A percentile compares a stretch with the other conserved stretches of the same genome.
phyloP scores from a whole-genome alignment of 1,140 invertebrate species.

The Formica exsecta region DNA sequence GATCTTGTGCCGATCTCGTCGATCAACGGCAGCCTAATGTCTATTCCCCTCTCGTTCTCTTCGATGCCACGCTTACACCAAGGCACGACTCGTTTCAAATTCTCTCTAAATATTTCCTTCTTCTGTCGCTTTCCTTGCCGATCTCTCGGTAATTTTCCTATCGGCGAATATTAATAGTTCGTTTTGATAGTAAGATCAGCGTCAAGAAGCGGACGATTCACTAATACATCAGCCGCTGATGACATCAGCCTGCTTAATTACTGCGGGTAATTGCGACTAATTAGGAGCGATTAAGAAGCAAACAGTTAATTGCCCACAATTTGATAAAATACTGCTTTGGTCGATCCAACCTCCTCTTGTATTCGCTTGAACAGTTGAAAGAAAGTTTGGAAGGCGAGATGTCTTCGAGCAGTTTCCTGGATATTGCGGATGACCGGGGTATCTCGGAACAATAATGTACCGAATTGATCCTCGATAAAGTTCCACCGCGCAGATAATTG shows the following conservation, averaged over 20 bases:
- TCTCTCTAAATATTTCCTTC: background rate
- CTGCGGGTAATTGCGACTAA: slow-evolving; percentile 81
- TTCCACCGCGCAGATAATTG: slow-evolving; percentile 48
- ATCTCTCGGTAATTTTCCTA: slow-evolving; percentile 60
- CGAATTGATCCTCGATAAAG: slow-evolving; percentile 20
- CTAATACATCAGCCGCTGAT: slow-evolving; percentile 71
- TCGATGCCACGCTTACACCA: slow-evolving; percentile 13
- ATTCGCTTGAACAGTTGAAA: background rate
- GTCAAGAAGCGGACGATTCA: slow-evolving; percentile 68
- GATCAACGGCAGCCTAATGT: slow-evolving; percentile 13
- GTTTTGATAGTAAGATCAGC: slow-evolving; percentile 50
- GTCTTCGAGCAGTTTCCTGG: background rate
- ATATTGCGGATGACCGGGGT: background rate
- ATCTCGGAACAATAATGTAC: background rate
- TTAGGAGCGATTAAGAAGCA: slow-evolving; percentile 82
- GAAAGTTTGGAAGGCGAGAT: background rate
- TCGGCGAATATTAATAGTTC: slow-evolving; percentile 26
- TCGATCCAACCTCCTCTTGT: slow-evolving; percentile 42
- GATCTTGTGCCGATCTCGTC: slow-evolving; percentile 40
- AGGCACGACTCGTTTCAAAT: slow-evolving; percentile 18
- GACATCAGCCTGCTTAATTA: slow-evolving; percentile 83
- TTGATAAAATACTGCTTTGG: slow-evolving; percentile 54
- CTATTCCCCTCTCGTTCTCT: slow-evolving; percentile 27
- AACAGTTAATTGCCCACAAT: slow-evolving; percentile 79
- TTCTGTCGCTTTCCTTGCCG: slow-evolving; percentile 44